Conservation (phyloP, 2,797 vertebrate genomes). For the Leptodactylus fallax region DNA sequence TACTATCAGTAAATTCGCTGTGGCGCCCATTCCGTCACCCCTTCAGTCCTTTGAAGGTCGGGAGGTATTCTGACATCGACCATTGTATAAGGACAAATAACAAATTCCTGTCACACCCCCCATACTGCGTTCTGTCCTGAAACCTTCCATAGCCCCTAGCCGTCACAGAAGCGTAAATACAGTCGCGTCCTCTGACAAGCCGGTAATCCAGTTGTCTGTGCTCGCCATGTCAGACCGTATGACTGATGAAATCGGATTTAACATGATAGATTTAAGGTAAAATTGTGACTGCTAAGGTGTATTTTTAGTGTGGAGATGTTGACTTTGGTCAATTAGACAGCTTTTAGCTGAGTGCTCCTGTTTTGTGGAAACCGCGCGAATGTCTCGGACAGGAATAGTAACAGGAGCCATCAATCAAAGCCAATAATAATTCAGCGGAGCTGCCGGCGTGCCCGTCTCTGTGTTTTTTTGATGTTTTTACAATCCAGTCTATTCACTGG, state of each 20-base stretch:
- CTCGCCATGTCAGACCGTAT: background rate
- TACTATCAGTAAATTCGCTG: no score
- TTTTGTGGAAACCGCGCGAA: background rate
- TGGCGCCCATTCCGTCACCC: no score
- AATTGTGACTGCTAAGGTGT: conserved; percentile 9
- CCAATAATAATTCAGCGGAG: conserved; percentile 30
- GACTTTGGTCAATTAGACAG: conserved; percentile 39
- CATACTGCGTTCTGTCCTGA: no score
- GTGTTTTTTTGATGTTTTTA: conserved; percentile 48
- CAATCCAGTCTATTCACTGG: conserved; percentile 54
- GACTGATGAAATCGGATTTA: conserved; percentile 1
- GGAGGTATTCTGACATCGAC: background rate
- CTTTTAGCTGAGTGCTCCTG: conserved; percentile 22
- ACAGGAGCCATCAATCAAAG: conserved; percentile 42
- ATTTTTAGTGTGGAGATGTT: conserved; percentile 28
- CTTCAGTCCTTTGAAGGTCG: no score
- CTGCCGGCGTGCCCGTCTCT: background rate
- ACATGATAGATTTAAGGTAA: conserved; percentile 2
- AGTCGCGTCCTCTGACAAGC: background rate
- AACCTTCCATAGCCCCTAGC: no score
- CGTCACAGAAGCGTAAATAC: background rate
- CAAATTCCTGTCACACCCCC: background rate
- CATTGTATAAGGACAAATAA: background rate
- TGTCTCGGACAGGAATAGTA: conserved; percentile 29
- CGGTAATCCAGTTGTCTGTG: background rate